Conservation (phyloP, 2,888 invertebrate species). For the Portevinia maculata region DNA sequence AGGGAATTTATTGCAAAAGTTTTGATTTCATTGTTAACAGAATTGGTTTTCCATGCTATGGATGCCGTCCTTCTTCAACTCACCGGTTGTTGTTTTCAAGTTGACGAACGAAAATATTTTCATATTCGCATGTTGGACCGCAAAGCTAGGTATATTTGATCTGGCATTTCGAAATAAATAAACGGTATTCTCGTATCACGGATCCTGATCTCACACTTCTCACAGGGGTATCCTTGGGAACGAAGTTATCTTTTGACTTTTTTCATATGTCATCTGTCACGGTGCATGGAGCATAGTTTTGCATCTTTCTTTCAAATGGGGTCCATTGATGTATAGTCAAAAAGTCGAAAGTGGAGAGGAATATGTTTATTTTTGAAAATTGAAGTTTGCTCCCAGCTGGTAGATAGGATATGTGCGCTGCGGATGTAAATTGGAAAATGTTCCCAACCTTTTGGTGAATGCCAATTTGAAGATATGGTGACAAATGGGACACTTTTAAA, state of each 20-base stretch:
- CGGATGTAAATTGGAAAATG: constrained; percentile 41
- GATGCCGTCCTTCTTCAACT: constrained; percentile 35
- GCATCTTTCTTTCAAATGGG: constrained; percentile 32
- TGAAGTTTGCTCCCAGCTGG: constrained; percentile 45
- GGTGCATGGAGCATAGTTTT: constrained; percentile 55
- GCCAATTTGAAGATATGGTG: not conserved
- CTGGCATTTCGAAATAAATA: constrained; percentile 35
- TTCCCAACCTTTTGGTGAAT: not conserved
- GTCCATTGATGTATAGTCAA: constrained; percentile 65
- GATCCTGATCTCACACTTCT: constrained; percentile 13
- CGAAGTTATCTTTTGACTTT: constrained; percentile 39
- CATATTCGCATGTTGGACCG: constrained; percentile 28
- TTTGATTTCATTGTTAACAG: constrained; percentile 73
- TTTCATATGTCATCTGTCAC: constrained; percentile 50
- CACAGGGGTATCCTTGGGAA: constrained; percentile 30
- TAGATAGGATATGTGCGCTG: not conserved
- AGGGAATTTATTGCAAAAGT: constrained; percentile 73
- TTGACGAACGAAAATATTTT: constrained; percentile 61
- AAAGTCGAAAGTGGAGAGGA: constrained; percentile 40
- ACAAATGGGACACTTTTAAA: constrained; percentile 5
- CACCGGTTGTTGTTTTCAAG: constrained; percentile 48
- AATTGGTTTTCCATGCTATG: constrained; percentile 19
- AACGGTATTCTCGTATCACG: constrained; percentile 4
- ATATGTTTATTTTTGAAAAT: constrained; percentile 11
- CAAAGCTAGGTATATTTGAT: constrained; percentile 13